Conservation (phyloP, 2,113 vertebrate species). For the Garra rufa region DNA sequence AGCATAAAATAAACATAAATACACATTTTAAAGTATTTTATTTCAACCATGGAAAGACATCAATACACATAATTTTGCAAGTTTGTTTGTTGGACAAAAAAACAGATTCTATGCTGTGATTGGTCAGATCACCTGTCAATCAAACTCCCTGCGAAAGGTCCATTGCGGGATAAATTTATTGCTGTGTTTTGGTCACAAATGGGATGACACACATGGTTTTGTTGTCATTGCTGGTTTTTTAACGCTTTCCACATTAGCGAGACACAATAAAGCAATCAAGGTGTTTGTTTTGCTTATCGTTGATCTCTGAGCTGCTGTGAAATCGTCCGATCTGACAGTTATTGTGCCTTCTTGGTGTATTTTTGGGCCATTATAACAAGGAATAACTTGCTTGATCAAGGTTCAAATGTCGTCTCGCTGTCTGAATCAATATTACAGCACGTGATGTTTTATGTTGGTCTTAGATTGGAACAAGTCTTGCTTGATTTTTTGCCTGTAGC, state of each 20-base stretch:
- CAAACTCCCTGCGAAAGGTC: too few relatives aligned
- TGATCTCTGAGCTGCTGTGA: background rate
- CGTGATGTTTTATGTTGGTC: background rate
- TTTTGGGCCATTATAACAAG: background rate
- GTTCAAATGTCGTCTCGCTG: background rate
- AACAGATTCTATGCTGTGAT: too few relatives aligned
- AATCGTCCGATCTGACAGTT: background rate
- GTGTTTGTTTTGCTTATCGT: background rate
- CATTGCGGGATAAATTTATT: too few relatives aligned
- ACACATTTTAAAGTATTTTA: too few relatives aligned
- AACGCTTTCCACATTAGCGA: background rate
- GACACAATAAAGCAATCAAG: background rate
- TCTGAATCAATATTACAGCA: background rate
- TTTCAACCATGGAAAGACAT: too few relatives aligned
- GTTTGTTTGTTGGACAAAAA: too few relatives aligned
- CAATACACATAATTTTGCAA: too few relatives aligned
- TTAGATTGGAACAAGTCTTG: background rate
- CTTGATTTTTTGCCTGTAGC: background rate
- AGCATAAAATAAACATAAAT: too few relatives aligned
- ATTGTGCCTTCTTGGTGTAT: background rate
- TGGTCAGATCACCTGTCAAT: too few relatives aligned
- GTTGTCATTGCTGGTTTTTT: background rate
- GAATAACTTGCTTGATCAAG: background rate
- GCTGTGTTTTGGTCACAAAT: background rate
- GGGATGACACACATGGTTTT: background rate